Evolutionary conservation across 92 coral and sea anemone genomes (phyloP).

Genomic region (Phymanthus crucifer): DNA sequence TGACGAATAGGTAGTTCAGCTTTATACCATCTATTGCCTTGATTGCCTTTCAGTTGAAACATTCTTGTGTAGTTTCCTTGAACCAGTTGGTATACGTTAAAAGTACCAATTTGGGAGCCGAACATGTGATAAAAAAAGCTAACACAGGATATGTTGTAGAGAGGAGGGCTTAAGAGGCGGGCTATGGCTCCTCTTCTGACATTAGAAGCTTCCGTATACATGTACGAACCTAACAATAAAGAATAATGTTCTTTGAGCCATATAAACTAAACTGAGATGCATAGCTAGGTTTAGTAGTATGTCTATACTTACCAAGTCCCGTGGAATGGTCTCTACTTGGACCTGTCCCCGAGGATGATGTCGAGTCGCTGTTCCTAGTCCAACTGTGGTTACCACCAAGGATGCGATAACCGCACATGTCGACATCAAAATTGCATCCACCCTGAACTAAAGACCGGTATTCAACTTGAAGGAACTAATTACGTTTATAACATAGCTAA

Average conservation of each 20-base stretch:
- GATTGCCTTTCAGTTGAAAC: slow-evolving; percentile 22
- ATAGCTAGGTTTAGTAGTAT: neutral
- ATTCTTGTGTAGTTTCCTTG: neutral
- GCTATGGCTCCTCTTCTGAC: slow-evolving; percentile 16
- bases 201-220: slow-evolving; percentile 21
- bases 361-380: neutral
- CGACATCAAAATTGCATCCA: slow-evolving; percentile 26
- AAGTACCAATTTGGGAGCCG: slow-evolving; percentile 24
- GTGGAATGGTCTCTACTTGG: slow-evolving; percentile 21
- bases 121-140: slow-evolving; percentile 36
- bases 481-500: too few species aligned
- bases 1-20: slow-evolving; percentile 1
- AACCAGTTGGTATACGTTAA: slow-evolving; percentile 25
- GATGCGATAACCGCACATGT: slow-evolving; percentile 29
- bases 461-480: neutral
- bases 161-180: slow-evolving; percentile 23
- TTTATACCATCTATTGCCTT: slow-evolving; percentile 21
- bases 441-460: slow-evolving; percentile 16
- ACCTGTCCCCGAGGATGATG: neutral
- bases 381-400: slow-evolving; percentile 8
- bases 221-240: slow-evolving; percentile 11
- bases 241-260: neutral
- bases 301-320: slow-evolving; percentile 11
- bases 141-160: slow-evolving; percentile 21
- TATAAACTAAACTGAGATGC: neutral